Base-by-base conservation (phyloP, 2,113 vertebrate species). In the Myotis brandtii region DNA sequence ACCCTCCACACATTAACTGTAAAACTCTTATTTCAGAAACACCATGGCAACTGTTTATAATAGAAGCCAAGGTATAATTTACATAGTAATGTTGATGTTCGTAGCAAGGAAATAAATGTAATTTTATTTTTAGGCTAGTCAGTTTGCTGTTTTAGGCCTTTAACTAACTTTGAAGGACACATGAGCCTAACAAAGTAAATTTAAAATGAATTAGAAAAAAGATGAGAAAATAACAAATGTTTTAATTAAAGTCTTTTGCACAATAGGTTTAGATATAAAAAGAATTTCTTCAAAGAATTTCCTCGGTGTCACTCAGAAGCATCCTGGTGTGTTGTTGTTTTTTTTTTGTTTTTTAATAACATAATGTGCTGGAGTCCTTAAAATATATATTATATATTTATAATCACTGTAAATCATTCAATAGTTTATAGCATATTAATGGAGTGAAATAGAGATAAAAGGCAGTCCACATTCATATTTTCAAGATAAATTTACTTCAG, bases 301-400 rank as follows among this genome's bases (percentile, higher is more conserved):
- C 96, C 97, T 98, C 97, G 96, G 91, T 96, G 92, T 98, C 97
- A 97, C 96, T 98, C 97, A 98, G 97, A 96, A 97, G 73, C 83
- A 98, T 98, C 93, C 73, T 98, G 97, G 96, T 98, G 93, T 59
- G 56, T 59, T 43, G 40, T 43, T 43, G 40, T 52, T 17, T 18
- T 54, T 17, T 16, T 52, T 4, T 54, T 54, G 25, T 64, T 64
- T 32, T 32, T 98, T 98, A 97, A 92, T 97, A 98, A 98, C 97
- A 98, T 94, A 96, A 97, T 95, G 98, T 97, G 97, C 97, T 97
- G 82, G 95, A 98, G 97, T 98, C 97, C 97, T 97, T 92, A 91
- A 98, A 98, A 98, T 98, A 98, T 98, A 98, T 98, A 98, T 98
- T 98, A 98, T 96, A 98, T 95, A 98, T 98, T 97, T 98, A 89